Conservation (phyloP, 2,113 vertebrate genomes). For the Trichechus manatus region DNA sequence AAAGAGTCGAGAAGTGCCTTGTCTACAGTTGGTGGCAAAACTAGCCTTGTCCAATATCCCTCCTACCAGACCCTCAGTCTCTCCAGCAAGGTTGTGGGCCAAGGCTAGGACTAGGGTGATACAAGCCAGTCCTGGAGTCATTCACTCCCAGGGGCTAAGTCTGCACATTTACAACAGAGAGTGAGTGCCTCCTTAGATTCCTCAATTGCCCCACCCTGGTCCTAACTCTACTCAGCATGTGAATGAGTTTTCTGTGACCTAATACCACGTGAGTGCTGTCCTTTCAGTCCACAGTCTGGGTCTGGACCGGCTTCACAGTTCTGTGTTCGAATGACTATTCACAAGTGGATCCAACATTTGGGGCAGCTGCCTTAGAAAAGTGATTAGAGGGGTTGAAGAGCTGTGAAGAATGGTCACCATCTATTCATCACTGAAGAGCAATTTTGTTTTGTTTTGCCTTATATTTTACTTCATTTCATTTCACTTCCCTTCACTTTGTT, state of each 20-base stretch:
- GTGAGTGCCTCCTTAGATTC: no score
- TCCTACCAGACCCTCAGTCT: not conserved
- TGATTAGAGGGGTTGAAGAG: not conserved
- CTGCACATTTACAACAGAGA: not conserved
- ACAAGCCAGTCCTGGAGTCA: not conserved
- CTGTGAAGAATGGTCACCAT: not conserved
- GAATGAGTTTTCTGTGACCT: not conserved
- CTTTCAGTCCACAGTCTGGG: no score
- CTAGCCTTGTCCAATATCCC: no score
- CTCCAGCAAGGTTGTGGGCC: not conserved
- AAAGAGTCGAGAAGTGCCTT: not conserved
- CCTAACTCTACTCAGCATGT: not conserved
- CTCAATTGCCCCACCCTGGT: fast-evolving
- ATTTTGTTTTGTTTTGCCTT: not conserved
- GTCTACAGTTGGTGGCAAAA: not conserved
- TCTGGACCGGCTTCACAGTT: not conserved
- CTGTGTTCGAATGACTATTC: not conserved
- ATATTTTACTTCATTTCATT: no score
- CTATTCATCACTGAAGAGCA: fast-evolving
- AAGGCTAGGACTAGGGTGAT: not conserved
- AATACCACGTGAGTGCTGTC: not conserved
- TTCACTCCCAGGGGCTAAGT: not conserved
- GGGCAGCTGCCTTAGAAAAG: not conserved
- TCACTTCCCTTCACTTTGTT: not conserved
- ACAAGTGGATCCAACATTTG: fast-evolving